These are phyloP conservation scores for Antheraea pernyi DNA, from an alignment of 1,140 invertebrate species.

Conservation along the genomic window DNA sequence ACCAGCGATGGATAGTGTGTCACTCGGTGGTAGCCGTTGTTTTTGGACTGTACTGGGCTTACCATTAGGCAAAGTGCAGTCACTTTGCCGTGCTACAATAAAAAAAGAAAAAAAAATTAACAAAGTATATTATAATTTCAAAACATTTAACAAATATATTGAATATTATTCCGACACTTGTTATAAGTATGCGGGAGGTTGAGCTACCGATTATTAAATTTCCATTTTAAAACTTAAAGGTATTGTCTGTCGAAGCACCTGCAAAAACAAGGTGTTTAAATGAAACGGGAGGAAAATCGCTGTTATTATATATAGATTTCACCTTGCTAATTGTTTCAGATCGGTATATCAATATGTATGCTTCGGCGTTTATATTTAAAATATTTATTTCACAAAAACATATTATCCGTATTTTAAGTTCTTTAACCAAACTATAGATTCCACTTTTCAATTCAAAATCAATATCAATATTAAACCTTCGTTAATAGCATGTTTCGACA, in stretches of 20 bases:
- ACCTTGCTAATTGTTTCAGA: conserved; percentile 66
- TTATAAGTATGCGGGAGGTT: not conserved
- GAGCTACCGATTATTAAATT: not conserved
- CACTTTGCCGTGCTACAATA: too few relatives aligned
- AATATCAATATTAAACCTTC: too few relatives aligned
- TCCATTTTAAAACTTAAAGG: conserved; percentile 9
- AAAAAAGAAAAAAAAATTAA: not conserved
- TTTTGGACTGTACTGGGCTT: too few relatives aligned
- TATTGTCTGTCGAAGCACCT: conserved; percentile 27
- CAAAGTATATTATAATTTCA: not conserved
- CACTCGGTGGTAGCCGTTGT: too few relatives aligned
- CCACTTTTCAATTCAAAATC: too few relatives aligned
- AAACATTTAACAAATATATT: not conserved
- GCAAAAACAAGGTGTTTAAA: conserved; percentile 29
- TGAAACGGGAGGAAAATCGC: conserved; percentile 30
- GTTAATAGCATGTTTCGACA: too few relatives aligned
- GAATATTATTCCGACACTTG: not conserved
- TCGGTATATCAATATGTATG: conserved; percentile 1
- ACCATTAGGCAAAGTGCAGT: too few relatives aligned
- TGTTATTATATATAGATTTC: conserved; percentile 33
- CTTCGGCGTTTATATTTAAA: not conserved
- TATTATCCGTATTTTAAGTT: not conserved
- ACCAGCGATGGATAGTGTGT: too few relatives aligned
- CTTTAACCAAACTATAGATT: not conserved
- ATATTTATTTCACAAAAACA: not conserved